Evolutionary conservation across 2,888 invertebrate species (phyloP), one percentile per base, ranked within the genome.

Genomic region (Keiferia lycopersicella): DNA sequence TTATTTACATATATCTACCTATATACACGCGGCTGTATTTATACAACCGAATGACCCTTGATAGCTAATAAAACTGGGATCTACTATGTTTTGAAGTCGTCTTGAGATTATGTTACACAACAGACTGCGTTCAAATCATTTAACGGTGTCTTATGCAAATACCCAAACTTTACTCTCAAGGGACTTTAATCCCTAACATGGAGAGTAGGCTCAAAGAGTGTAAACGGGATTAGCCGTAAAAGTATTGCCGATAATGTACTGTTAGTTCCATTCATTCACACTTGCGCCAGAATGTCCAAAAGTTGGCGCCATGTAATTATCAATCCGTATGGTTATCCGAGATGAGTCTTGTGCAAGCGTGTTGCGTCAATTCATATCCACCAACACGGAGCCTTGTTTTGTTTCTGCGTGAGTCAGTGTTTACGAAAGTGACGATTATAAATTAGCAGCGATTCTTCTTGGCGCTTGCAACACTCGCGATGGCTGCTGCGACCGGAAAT

Each of bases 361-460:
- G 68, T 77, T 79, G 75, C 74, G 72, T 74, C 75, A 73, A 73
- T 77, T 75, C 72, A 71, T 76, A 76, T 73, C 79, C 83, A 77
- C 85, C 81, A 81, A 81, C 83, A 82, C 80, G 66, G 68, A 74
- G 67, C 74, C 77, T 76, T 74, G 76, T 80, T 80, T 81, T 82
- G 80, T 80, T 78, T 80, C 71, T 76, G 72, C 69, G 74, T 87
- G 85, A 87, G 76, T 87, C 87, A 87, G 79, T 81, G 75, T 82
- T 85, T 87, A 84, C 81, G 83, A 86, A 87, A 87, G 82, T 83
- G 83, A 85, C 79, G 80, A 84, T 88, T 84, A 88, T 86, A 87
- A 88, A 90, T 90, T 88, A 87, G 83, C 84, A 83, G 76, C 73
- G 79, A 85, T 85, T 87, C 81, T 87, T 87, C 84, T 83, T 70